Evolutionary conservation across 2,797 vertebrate genomes (phyloP).

Genomic region (Coregonus sp.): DNA sequence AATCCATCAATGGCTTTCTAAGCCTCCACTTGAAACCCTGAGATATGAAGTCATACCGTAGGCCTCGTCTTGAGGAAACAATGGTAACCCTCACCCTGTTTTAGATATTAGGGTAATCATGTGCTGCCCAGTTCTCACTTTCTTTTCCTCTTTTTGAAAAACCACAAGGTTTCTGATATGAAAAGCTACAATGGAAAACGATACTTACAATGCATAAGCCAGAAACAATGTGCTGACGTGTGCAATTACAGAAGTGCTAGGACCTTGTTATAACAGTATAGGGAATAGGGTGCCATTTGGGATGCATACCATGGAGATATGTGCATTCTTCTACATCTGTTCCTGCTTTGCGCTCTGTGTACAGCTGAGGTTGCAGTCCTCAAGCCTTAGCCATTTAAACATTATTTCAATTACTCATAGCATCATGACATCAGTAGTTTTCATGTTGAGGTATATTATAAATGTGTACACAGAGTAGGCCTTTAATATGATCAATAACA

Average conservation of each 20-base stretch:
- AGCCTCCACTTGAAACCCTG: not conserved
- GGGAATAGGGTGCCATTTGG: slow-evolving; percentile 16
- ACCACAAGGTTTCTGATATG: too few relatives aligned
- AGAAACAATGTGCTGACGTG: not conserved
- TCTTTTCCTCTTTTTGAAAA: too few relatives aligned
- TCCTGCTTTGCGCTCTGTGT: slow-evolving; percentile 45
- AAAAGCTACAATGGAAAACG: too few relatives aligned
- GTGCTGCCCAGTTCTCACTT: too few relatives aligned
- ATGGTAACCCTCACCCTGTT: too few relatives aligned
- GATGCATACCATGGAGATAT: slow-evolving; percentile 26
- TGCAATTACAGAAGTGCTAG: not conserved
- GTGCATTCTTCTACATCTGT: slow-evolving; percentile 68
- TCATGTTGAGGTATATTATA: not conserved
- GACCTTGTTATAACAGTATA: not conserved
- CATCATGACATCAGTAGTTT: slow-evolving; percentile 5
- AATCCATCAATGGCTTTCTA: not conserved
- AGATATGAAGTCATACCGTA: not conserved
- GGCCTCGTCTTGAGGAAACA: not conserved
- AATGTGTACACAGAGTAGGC: not conserved
- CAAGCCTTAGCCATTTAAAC: slow-evolving; percentile 8
- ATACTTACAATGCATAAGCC: not conserved
- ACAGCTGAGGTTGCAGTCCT: slow-evolving; percentile 59
- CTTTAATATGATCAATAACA: not conserved
- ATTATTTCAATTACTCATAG: slow-evolving; percentile 8
- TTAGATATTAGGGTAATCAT: too few relatives aligned